Evolutionary conservation across 2,113 vertebrate genomes (phyloP), one percentile per base, ranked within the genome.

Genomic region (Eretmochelys imbricata): DNA sequence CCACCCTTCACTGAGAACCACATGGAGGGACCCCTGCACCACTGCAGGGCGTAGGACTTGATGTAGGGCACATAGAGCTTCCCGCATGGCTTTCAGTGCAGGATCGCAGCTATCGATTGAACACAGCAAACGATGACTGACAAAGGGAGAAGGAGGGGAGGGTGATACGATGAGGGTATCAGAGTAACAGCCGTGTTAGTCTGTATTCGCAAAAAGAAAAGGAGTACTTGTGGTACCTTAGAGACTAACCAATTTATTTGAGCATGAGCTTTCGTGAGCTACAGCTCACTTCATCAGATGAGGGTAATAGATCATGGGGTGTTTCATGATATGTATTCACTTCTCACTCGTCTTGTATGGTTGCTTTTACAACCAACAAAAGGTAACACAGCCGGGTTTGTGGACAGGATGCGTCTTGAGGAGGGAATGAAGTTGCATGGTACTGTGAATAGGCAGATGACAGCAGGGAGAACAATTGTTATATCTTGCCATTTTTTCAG

Each of bases 21-120:
- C 22, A 25, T 49, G 1, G 3, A 2, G 27, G 25, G n/a, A 3
- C 0, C 12, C 10, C n/a, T 38, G 65, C 65, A 69, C 14, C 2
- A 8, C 17, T 72, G 19, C 2, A 2, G n/a, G 17, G 65, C 2
- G 4, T 69, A 69, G 8, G 65, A 17, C 35, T 72, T 72, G n/a
- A 72, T 69, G 16, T 19, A 25, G 24, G 75, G 25, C 46, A 48
- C 24, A 29, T 6, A 48, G 22, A 76, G 11, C 75, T 76, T 42
- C 38, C 75, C 6, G 6, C 25, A 8, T 48, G 42, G 75, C 42
- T 78, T 48, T 78, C 38, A 48, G 42, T 5, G 6, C 42, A 78
- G 78, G 53, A 24, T 10, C 35, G 59, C 72, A 11, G 53, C 59
- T 76, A 17, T 13, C 42, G 10, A 29, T 19, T 95, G 76, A 62